Evolutionary conservation across 92 coral and sea anemone species (phyloP).

Genomic region (Actinernus sp.): DNA sequence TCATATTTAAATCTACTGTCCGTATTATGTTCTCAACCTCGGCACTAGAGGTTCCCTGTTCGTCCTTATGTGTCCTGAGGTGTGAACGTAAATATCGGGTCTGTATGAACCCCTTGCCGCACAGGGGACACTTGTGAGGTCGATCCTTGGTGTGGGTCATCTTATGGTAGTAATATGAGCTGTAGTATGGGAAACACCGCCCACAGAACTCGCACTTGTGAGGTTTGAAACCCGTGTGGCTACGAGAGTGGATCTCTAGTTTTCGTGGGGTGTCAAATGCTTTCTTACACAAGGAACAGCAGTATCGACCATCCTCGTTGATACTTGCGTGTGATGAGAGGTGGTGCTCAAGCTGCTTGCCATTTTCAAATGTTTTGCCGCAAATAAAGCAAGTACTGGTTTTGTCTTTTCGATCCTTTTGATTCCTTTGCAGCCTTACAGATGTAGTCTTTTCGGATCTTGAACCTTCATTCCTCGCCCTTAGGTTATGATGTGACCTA

Average conservation of each 20-base stretch:
- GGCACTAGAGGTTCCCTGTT: conserved; percentile 51
- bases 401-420: neutral
- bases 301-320: conserved; percentile 84
- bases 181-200: conserved; percentile 90
- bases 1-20: conserved; percentile 38
- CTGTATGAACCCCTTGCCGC: conserved; percentile 94
- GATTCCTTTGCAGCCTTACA: neutral
- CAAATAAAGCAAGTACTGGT: conserved; percentile 78
- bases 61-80: conserved; percentile 79
- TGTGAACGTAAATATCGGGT: conserved; percentile 84
- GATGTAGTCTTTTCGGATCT: neutral
- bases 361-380: conserved; percentile 78
- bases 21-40: conserved; percentile 58
- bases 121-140: conserved; percentile 88
- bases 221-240: conserved; percentile 93
- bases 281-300: conserved; percentile 83
- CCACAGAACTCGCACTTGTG: conserved; percentile 91
- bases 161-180: conserved; percentile 91
- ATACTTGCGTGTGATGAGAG: conserved; percentile 87
- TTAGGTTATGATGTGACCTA: neutral
- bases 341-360: conserved; percentile 84
- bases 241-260: conserved; percentile 88
- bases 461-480: neutral
- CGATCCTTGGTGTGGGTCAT: conserved; percentile 96
- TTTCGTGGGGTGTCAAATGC: conserved; percentile 88